A percentile compares a stretch with the other conserved stretches of the same genome.
Conservation (phyloP, 2,113 vertebrate species). For the Macheiramphus alcinus region DNA sequence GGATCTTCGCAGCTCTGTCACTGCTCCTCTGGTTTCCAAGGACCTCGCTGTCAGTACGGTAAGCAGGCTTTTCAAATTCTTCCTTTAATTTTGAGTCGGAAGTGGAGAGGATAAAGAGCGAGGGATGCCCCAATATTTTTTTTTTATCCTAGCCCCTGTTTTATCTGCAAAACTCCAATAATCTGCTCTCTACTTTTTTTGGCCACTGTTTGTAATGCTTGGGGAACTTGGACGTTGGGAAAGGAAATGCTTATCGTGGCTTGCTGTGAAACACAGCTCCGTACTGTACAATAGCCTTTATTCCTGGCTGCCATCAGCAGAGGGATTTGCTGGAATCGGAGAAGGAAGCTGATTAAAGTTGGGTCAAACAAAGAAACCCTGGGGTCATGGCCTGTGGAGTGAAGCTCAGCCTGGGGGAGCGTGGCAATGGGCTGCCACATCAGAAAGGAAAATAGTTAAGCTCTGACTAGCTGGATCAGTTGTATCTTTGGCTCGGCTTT, state of each 20-base stretch:
- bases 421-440: neutral
- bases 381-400: neutral
- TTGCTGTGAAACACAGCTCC: neutral
- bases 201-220: neutral
- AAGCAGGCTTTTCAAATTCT: constrained; percentile 27
- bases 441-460: neutral
- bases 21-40: constrained; percentile 81
- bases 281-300: neutral
- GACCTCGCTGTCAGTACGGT: constrained; percentile 85
- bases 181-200: neutral
- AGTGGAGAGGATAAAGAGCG: neutral
- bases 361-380: neutral
- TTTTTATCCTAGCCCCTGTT: neutral
- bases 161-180: neutral
- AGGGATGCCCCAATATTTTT: neutral
- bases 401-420: neutral
- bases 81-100: neutral
- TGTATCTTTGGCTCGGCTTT: neutral
- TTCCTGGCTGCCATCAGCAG: neutral
- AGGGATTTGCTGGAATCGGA: neutral
- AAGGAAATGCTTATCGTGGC: neutral
- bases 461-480: neutral
- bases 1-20: constrained; percentile 74
- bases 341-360: constrained; percentile 40
- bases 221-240: constrained; percentile 8